phyloP scores from a whole-genome alignment of 2,113 vertebrate species.

The Oceanodroma tethys region DNA sequence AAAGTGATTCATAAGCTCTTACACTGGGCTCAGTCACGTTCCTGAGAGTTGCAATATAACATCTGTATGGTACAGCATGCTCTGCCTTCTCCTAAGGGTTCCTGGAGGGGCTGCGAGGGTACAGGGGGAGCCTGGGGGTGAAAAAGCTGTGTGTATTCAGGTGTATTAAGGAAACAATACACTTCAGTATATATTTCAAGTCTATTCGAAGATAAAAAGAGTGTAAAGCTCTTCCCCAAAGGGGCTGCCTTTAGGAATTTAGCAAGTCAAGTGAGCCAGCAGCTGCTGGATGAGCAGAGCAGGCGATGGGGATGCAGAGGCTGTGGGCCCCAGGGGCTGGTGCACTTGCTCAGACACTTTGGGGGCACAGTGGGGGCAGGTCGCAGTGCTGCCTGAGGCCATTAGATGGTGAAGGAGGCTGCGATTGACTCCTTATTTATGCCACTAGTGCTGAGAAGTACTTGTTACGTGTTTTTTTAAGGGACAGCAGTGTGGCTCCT shows the following conservation, averaged over 20 bases:
- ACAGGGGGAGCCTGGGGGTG: neutral
- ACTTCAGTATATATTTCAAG: neutral
- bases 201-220: neutral
- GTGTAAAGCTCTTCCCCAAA: neutral
- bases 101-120: neutral
- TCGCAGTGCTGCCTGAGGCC: neutral
- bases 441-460: neutral
- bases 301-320: accelerated
- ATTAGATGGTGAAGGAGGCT: neutral
- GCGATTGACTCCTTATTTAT: neutral
- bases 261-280: neutral
- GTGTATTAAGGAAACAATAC: neutral
- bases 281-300: neutral
- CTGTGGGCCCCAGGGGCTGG: accelerated
- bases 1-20: neutral
- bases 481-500: neutral
- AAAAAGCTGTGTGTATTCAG: neutral
- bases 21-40: neutral
- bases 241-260: neutral
- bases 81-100: neutral
- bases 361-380: neutral
- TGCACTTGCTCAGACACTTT: neutral
- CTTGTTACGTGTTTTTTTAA: neutral
- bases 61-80: neutral
- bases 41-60: neutral